Base-by-base conservation (phyloP, 2,113 vertebrate species). In the Mungos mungo region DNA sequence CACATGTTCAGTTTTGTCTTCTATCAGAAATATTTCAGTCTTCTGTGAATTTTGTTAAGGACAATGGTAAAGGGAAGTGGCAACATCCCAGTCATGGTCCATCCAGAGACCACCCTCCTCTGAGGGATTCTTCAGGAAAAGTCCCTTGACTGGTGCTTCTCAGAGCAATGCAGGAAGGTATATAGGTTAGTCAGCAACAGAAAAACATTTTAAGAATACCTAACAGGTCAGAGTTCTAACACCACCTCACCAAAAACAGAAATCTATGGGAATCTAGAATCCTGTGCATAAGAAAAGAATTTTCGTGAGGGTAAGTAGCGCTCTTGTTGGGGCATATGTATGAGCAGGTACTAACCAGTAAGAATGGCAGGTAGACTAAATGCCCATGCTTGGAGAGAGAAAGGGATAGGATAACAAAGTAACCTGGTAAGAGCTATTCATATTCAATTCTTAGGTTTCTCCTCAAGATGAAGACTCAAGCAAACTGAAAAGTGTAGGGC, bases 31-130 rank as follows among this genome's bases (percentile, higher is more conserved):
- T 95, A 74, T 94, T 91, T 92, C 63, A 57, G 2, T 33, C 33
- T 54, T 90, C 47, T 90, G 3, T 23, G 57, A 91, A 74, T 60
- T 96, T 88, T 93, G 54, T 96, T 74, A 85, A 80, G 74, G 84
- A 77, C 14, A 7, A 1, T 23, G 38, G 35, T 85, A 80, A 88
- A 97, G 35, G 71, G 57, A 83, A 93, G 9, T 69, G 11, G 65
- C 14, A 79, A 85, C 29, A 47, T 68, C 79, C 38, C 29, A 83
- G 33, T 86, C 47, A 13, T 21, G 41, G 29, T 72, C 85, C 35
- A 25, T 85, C 7, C 52, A 86, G 85, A 80, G 65, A 93, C 82
- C 41, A 16, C 18, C 41, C 29, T 79, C 14, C 66, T 84, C 41
- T 88, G 77, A 69, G 18, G 89, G 35, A 35, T 10, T 41, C 19